Conservation (phyloP, 2,888 invertebrate genomes). For the Alsophila aescularia region DNA sequence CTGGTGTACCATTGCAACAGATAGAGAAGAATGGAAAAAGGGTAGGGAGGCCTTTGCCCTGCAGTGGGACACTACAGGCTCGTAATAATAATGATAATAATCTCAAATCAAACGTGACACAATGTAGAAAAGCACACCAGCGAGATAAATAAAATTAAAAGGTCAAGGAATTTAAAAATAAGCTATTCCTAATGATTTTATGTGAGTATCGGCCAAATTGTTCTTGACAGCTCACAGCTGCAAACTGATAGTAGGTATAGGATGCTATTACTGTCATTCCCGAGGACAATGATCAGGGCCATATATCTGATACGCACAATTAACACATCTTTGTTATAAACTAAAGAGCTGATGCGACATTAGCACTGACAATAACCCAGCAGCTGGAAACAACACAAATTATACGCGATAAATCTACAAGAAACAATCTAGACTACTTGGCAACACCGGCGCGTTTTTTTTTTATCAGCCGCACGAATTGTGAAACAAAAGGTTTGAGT, state of each 20-base stretch:
- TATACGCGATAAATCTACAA: slow-evolving; percentile 48
- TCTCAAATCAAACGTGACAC: not conserved
- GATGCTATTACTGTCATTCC: slow-evolving; percentile 9
- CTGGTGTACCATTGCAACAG: no score
- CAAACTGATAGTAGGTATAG: not conserved
- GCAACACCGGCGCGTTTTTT: slow-evolving; percentile 45
- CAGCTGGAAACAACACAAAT: slow-evolving; percentile 55
- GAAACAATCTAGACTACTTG: slow-evolving; percentile 40
- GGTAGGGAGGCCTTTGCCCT: no score
- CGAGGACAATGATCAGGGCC: slow-evolving; percentile 20
- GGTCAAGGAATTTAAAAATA: slow-evolving; percentile 17
- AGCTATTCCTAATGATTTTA: slow-evolving; percentile 1
- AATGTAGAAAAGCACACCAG: not conserved
- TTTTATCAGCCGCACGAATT: slow-evolving; percentile 34
- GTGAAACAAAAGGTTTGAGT: slow-evolving; percentile 70
- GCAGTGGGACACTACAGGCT: no score
- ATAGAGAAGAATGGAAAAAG: no score
- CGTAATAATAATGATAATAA: no score
- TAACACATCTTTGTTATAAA: slow-evolving; percentile 15
- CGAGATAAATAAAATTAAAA: not conserved
- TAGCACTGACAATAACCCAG: slow-evolving; percentile 38
- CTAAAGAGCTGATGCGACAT: slow-evolving; percentile 11
- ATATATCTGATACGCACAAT: slow-evolving; percentile 15
- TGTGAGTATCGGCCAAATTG: slow-evolving; percentile 20
- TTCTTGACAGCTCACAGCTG: not conserved